Percentiles rank a stretch among this genome's conserved stretches.
Evolutionary conservation across 2,888 invertebrate species (phyloP).

Genomic region (Tiliacea aurago): DNA sequence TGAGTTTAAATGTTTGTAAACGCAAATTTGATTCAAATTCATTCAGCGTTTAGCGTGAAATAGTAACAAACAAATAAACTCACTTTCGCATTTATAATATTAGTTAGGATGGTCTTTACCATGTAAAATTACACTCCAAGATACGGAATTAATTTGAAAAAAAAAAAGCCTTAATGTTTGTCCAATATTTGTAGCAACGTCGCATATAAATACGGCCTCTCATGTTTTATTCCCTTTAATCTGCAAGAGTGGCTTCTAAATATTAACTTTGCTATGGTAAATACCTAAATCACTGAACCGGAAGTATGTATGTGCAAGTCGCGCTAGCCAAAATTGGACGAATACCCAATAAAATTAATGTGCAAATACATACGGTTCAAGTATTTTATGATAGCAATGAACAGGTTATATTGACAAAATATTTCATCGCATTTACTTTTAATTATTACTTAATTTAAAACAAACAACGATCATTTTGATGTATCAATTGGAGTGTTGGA

Average conservation of each 20-base stretch:
- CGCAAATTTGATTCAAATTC: no score
- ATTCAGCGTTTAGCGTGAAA: no score
- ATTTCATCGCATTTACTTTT: neutral
- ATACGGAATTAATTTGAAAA: no score
- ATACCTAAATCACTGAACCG: slow-evolving; percentile 73
- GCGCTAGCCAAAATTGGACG: slow-evolving; percentile 2
- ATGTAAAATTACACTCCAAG: no score
- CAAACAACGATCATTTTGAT: neutral
- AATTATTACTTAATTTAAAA: neutral
- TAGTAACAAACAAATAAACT: no score
- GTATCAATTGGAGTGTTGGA: no score
- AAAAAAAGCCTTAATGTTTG: no score
- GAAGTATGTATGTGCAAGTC: slow-evolving; percentile 2
- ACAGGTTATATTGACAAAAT: slow-evolving; percentile 2
- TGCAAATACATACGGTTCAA: slow-evolving; percentile 17
- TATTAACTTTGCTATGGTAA: slow-evolving; percentile 73
- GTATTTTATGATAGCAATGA: neutral
- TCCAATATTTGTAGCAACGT: neutral
- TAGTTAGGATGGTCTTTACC: no score
- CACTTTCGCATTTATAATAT: no score
- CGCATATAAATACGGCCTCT: slow-evolving; percentile 35
- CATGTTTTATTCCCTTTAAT: slow-evolving; percentile 78
- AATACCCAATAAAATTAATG: slow-evolving; percentile 11
- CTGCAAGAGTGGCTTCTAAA: slow-evolving; percentile 71
- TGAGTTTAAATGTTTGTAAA: no score